These are phyloP conservation scores for Heliocidaris erythrogramma DNA, from an alignment of 35 echinoderm and acorn worm species.

Conservation along the genomic window DNA sequence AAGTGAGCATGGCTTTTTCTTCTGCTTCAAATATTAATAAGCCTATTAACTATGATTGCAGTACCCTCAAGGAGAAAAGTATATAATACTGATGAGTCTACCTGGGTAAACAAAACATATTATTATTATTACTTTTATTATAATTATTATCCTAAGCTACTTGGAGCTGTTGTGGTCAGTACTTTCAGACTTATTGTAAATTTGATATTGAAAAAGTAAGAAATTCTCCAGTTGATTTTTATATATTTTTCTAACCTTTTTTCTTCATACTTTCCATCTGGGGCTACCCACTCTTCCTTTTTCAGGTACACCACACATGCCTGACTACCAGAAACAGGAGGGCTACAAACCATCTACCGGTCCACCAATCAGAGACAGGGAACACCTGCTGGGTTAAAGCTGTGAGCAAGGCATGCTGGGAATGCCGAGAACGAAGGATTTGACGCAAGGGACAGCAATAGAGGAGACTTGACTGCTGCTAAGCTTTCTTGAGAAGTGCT, in stretches of 20 bases:
- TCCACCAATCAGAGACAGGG: slow-evolving; percentile 13
- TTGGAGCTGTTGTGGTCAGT: too few species aligned
- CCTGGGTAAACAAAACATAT: too few species aligned
- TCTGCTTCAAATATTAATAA: too few species aligned
- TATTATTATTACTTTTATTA: too few species aligned
- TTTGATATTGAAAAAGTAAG: background rate
- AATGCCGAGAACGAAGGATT: slow-evolving; percentile 30
- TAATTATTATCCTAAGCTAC: too few species aligned
- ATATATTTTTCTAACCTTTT: background rate
- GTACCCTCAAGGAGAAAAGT: too few species aligned
- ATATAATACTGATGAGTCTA: too few species aligned
- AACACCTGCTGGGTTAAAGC: slow-evolving; percentile 42
- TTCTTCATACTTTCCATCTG: background rate
- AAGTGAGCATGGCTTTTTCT: too few species aligned
- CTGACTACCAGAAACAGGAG: background rate
- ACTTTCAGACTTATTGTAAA: too few species aligned
- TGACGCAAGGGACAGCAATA: slow-evolving; percentile 37
- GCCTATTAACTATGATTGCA: too few species aligned
- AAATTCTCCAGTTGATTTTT: background rate
- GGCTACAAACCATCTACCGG: background rate
- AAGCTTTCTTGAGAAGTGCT: background rate
- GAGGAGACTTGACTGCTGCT: slow-evolving; percentile 2
- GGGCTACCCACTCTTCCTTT: background rate
- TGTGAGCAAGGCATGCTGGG: slow-evolving; percentile 42
- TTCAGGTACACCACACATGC: background rate